Base-by-base conservation (phyloP, 2,888 invertebrate genomes). In the Eudemis profundana region DNA sequence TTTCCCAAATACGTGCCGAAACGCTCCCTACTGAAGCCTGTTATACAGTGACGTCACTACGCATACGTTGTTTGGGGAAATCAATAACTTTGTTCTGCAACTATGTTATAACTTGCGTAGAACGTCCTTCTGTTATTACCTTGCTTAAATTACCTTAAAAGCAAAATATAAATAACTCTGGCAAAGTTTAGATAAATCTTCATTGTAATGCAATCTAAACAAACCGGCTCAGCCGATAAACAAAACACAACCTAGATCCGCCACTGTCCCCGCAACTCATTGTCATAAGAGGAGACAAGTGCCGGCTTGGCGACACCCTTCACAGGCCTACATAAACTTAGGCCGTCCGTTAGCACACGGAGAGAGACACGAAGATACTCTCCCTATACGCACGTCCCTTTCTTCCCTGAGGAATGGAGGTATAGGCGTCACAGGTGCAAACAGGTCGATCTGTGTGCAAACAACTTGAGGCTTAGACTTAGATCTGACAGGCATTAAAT, bases 221-320 rank as follows among this genome's bases (percentile, higher is more conserved):
- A 38, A n/a, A 23, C 15, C 12, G 5, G 27, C 27, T 17, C 27
- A 15, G 47, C 17, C 14, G 29, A 49, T 49, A 63, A 56, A 49
- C 54, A 56, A 15, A 49, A 49, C 17, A 15, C 49, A 63, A 23
- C 56, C 54, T 27, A 57, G 40, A 63, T 51, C 57, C 50, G 49
- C 62, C 15, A 23, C 36, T 40, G 42, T 40, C 47, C 12, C 46
- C 36, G 36, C 50, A 29, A 12, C 50, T 50, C 44, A 51, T 64
- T 59, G 50, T 59, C 33, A 42, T 36, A 49, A 57, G 50, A 40
- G 60, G 60, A 29, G 60, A 23, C 44, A 44, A 64, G 64, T 64
- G 64, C 19, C 40, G 40, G 23, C 42, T 49, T 56, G 21, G 56
- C 19, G 21, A 56, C 56, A 63, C 47, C 38, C 53, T 14, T 15